Base-by-base conservation (phyloP, 2,888 invertebrate species). In the Drosophila kokeensis region DNA sequence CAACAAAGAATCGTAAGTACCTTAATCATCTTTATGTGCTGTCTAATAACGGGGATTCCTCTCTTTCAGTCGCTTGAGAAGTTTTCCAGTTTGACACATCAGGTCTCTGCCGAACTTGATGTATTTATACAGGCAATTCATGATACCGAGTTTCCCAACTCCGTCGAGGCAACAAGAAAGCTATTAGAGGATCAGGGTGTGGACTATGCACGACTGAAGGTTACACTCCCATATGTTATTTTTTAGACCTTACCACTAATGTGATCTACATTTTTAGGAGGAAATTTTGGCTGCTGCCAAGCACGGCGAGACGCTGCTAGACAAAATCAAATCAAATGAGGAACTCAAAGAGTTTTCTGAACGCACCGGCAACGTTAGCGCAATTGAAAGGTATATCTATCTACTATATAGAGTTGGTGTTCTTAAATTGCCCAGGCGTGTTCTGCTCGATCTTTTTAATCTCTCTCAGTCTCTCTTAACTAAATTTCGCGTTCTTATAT, bases 81-180 rank as follows among this genome's bases (percentile, higher is more conserved):
- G 92, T 99, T 99, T 94, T 98, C 98, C 50, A 95, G 96, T 57
- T 95, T 98, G 92, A 98, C 98, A 81, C 97, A 97, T 91, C 96
- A 97, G 91, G 97, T 99, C 67, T 98, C 98, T 27, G 94, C 95
- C 77, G 96, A 97, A 82, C 94, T 99, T 90, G 97, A 97, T 91
- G 95, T 96, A 77, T 98, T 98, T 92, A 98, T 98, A 87, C 96
- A 96, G 91, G 95, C 96, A 83, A 96, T 99, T 84, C 96, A 97
- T 82, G 98, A 98, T 94, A 96, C 96, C 83, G 98, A 98, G 94
- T 96, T 99, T 94, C 99, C 99, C 21, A 98, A 98, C 93, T 98
- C 98, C 92, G 98, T 98, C 36, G 95, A 96, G 90, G 96, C 97
- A 83, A 99, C 98, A 77, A 96, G 97, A 93, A 95, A 96, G 90